Conservation (phyloP, 2,888 invertebrate species). For the Drosophila macrospina region DNA sequence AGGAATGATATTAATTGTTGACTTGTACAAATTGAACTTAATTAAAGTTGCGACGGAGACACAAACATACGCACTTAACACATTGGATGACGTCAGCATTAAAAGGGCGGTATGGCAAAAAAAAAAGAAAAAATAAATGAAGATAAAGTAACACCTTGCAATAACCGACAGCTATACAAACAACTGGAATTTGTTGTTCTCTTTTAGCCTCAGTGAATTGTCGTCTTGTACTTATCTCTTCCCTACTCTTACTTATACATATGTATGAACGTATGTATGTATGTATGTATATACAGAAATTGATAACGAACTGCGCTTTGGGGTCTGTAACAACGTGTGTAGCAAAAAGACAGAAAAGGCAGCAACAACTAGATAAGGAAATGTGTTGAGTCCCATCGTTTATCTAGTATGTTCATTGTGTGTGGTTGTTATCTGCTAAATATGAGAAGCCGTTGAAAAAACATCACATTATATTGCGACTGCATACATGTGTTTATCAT, state of each 20-base stretch:
- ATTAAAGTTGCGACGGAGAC: constrained; percentile 15
- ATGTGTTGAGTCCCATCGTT: constrained; percentile 43
- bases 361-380: constrained; percentile 2
- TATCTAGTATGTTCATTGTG: constrained; percentile 54
- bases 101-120: constrained; percentile 37
- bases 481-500: constrained; percentile 41
- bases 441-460: constrained; percentile 50
- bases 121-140: constrained; percentile 14
- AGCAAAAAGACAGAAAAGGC: constrained; percentile 1
- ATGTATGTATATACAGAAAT: constrained; percentile 1
- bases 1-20: not conserved
- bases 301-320: constrained; percentile 61
- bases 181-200: constrained; percentile 52
- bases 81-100: constrained; percentile 48
- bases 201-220: constrained; percentile 38
- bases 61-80: not conserved
- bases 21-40: constrained; percentile 28
- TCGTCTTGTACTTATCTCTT: constrained; percentile 61
- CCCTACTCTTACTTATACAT: constrained; percentile 1
- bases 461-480: constrained; percentile 24
- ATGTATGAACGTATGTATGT: not conserved
- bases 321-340: constrained; percentile 29
- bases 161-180: constrained; percentile 36
- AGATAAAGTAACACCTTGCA: constrained; percentile 33
- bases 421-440: constrained; percentile 40